A percentile compares a stretch with the other conserved stretches of the same genome.
phyloP scores from a whole-genome alignment of 2,888 invertebrate species.

The Atethmia centrago region DNA sequence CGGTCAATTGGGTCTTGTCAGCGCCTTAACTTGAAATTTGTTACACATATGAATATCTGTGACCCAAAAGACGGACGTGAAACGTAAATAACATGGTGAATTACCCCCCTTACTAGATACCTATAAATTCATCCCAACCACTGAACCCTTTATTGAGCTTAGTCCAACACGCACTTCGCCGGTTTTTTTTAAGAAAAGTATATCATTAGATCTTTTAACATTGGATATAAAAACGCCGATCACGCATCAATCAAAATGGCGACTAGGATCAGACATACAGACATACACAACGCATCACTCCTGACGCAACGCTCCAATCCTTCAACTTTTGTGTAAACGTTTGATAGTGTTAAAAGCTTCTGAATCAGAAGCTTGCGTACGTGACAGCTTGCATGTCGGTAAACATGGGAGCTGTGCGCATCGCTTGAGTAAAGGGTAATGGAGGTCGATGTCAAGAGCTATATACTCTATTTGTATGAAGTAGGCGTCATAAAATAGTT shows the following conservation, averaged over 20 bases:
- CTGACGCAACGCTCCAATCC: slow-evolving; percentile 35
- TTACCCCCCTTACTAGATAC: no score
- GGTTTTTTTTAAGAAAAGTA: no score
- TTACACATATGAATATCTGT: no score
- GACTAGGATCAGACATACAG: slow-evolving; percentile 32
- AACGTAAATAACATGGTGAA: no score
- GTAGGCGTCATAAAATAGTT: slow-evolving; percentile 6
- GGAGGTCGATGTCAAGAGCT: slow-evolving; percentile 7
- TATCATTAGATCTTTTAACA: neutral
- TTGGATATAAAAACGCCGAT: slow-evolving; percentile 54
- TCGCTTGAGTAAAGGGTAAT: neutral
- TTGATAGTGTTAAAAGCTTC: slow-evolving; percentile 51
- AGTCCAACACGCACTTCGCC: no score
- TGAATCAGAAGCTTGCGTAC: slow-evolving; percentile 41
- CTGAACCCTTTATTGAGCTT: no score
- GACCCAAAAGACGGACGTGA: no score
- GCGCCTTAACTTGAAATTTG: no score
- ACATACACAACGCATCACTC: slow-evolving; percentile 42
- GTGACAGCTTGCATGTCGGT: slow-evolving; percentile 49
- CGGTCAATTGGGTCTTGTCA: no score
- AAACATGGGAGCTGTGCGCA: neutral
- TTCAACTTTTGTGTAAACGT: slow-evolving; percentile 42
- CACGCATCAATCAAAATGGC: slow-evolving; percentile 46
- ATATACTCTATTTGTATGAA: neutral
- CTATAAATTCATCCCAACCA: no score